Evolutionary conservation across 2,888 invertebrate genomes (phyloP), one percentile per base, ranked within the genome.

Genomic region (Xylota sylvarum): DNA sequence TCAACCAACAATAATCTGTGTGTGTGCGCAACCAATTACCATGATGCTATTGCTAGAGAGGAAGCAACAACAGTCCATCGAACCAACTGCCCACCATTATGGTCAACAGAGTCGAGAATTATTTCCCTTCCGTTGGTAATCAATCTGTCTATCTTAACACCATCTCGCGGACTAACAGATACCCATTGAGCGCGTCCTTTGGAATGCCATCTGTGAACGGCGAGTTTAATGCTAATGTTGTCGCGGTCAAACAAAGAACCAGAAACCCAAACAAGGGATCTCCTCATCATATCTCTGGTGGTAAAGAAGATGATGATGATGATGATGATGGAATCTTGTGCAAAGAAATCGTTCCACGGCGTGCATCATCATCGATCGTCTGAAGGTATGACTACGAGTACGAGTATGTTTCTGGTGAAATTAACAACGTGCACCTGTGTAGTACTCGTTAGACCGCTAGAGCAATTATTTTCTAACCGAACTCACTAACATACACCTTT

Each of bases 401-500:
- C 23, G 27, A 35, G 30, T 40, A 48, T 23, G 9, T 52, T 40
- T 32, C 17, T 17, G 40, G 46, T 30, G 56, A 58, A 69, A 74
- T 84, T 80, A 69, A 74, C 72, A 76, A 70, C 56, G 62, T 40
- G 76, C 85, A 85, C 80, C 85, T 85, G 85, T 80, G 76, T 19
- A 17, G n/a, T 27, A 48, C 9, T 48, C 55, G 35, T 1, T 69
- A 43, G 67, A 81, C 85, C 85, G 85, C 85, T 85, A 85, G 48
- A 76, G 81, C 85, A 85, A 85, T 85, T 85, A 85, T 85, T 85
- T 85, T 81, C 81, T 85, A 85, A 85, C 85, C 64, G 80, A 85
- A 85, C 74, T 65, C 65, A 67, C 76, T 50, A 32, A 35, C 58
- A 70, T 70, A 58, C 80, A 76, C 70, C 81, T 85, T 81, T 85